Conservation (phyloP, 2,888 invertebrate species). For the Brenthis ino region DNA sequence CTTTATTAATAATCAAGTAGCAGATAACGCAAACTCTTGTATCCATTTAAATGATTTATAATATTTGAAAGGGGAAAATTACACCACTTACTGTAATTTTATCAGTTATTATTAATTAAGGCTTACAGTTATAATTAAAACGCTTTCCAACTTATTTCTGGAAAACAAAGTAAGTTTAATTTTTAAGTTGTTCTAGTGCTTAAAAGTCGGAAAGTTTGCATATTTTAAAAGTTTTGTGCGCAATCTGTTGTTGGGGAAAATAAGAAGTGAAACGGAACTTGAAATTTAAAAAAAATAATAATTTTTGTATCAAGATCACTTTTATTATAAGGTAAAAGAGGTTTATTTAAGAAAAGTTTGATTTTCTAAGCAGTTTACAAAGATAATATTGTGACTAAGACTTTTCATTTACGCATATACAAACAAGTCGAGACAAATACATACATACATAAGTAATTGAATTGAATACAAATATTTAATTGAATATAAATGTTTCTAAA, state of each 20-base stretch:
- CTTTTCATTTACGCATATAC: too few species aligned
- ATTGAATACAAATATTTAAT: too few species aligned
- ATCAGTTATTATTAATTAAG: conserved; percentile 14
- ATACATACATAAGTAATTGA: too few species aligned
- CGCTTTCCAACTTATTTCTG: conserved; percentile 14
- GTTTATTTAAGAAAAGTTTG: background rate
- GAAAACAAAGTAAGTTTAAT: conserved; percentile 13
- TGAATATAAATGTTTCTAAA: too few species aligned
- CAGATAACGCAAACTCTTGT: background rate
- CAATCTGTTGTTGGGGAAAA: conserved; percentile 12
- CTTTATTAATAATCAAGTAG: too few species aligned
- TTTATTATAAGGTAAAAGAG: background rate
- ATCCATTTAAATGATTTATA: conserved; percentile 6
- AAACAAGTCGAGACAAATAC: too few species aligned
- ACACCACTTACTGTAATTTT: background rate
- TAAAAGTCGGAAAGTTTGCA: conserved; percentile 13
- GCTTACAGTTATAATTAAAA: conserved; percentile 26
- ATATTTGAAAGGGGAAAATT: conserved; percentile 6
- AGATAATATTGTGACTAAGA: too few species aligned
- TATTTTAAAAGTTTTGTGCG: conserved; percentile 19
- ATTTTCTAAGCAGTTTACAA: background rate
- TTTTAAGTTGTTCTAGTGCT: conserved; percentile 17
- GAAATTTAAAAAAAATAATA: too few species aligned
- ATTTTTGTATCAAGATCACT: conserved; percentile 6
- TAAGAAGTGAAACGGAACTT: conserved; percentile 9